phyloP scores from a whole-genome alignment of 2,113 vertebrate species.

The Ascaphus truei region DNA sequence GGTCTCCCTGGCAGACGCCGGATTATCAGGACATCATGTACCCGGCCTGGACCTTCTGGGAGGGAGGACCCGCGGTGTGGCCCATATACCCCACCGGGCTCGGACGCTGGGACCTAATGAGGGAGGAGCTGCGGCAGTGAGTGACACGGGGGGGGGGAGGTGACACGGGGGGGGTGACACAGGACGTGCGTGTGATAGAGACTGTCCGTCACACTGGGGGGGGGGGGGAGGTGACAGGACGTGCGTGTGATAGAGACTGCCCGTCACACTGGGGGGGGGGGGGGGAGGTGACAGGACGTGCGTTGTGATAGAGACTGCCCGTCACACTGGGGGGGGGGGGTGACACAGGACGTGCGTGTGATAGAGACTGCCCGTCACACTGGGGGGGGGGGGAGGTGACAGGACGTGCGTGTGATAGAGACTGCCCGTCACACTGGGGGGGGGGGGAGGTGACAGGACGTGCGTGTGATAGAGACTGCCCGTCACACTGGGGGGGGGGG shows the following conservation, averaged over 20 bases:
- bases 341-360: too few relatives aligned
- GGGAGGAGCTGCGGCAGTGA: constrained; percentile 82
- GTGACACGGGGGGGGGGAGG: constrained; percentile 29
- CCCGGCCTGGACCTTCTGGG: constrained; percentile 98
- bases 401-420: not conserved
- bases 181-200: too few relatives aligned
- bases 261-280: not conserved
- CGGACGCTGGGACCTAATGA: constrained; percentile 96
- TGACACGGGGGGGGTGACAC: too few relatives aligned
- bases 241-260: not conserved
- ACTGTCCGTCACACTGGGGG: too few relatives aligned
- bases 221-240: not conserved
- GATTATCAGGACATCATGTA: constrained; percentile 97
- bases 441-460: not conserved
- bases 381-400: not conserved
- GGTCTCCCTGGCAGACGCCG: constrained; percentile 71
- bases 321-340: not conserved
- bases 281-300: not conserved
- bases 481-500: not conserved
- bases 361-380: too few relatives aligned
- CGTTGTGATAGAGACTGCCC: not conserved
- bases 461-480: not conserved
- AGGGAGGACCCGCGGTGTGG: constrained; percentile 97
- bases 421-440: not conserved
- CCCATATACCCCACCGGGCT: constrained; percentile 95